phyloP scores from a whole-genome alignment of 2,797 vertebrate species.

The Mustela erminea region DNA sequence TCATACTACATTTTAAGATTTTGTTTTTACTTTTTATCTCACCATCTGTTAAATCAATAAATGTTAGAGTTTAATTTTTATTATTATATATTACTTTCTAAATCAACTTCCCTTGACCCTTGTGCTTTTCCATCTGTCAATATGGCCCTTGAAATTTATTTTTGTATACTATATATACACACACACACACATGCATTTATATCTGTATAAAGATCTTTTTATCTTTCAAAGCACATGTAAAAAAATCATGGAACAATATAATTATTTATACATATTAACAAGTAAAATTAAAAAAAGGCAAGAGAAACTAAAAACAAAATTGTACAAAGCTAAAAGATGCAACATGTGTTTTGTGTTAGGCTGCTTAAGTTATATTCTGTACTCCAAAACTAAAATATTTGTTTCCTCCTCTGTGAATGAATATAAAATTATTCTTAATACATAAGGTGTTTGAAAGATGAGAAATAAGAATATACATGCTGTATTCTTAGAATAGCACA shows the following conservation, averaged over 20 bases:
- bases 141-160: constrained; percentile 72
- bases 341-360: constrained; percentile 1
- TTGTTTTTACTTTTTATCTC: constrained; percentile 71
- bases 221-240: constrained; percentile 52
- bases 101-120: constrained; percentile 76
- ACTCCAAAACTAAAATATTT: constrained; percentile 10
- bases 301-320: constrained; percentile 34
- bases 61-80: constrained; percentile 72
- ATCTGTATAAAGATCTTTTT: not conserved
- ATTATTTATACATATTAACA: constrained; percentile 61
- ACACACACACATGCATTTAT: constrained; percentile 20
- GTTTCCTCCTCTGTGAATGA: not conserved
- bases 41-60: constrained; percentile 82
- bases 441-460: not conserved
- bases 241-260: constrained; percentile 53
- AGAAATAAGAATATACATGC: not conserved
- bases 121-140: constrained; percentile 75
- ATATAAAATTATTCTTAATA: constrained; percentile 3
- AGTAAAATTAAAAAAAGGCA: constrained; percentile 20
- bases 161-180: constrained; percentile 56
- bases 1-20: constrained; percentile 65
- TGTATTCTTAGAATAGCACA: not conserved
- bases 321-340: not conserved
- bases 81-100: constrained; percentile 74
- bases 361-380: not conserved